Evolutionary conservation across 2,888 invertebrate species (phyloP).

Genomic region (Lasioglossum figueresi): DNA sequence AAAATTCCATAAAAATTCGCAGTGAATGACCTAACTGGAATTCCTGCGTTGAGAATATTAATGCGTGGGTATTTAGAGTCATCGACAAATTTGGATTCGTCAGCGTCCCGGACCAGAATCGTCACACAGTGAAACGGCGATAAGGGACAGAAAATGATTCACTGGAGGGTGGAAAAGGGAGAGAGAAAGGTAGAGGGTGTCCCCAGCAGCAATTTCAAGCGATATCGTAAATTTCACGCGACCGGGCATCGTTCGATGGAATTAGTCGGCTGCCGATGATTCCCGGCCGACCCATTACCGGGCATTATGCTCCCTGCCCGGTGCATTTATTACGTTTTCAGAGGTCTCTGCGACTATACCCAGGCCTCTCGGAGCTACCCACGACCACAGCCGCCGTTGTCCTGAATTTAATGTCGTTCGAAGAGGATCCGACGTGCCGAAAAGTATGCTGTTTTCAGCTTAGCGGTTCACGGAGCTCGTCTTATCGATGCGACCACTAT

Average conservation of each 20-base stretch:
- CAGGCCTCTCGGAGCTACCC: not conserved
- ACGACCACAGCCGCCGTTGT: not conserved
- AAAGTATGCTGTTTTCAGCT: conserved; percentile 2
- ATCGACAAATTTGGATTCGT: not conserved
- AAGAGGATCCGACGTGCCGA: not conserved
- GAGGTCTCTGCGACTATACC: conserved; percentile 2
- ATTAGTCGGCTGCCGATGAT: conserved; percentile 25
- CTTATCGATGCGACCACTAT: not conserved
- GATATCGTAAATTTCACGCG: conserved; percentile 34
- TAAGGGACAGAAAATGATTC: not conserved
- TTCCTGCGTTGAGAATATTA: not conserved
- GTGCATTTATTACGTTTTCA: conserved; percentile 18
- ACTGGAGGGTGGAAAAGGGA: not conserved
- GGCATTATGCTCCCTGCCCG: conserved; percentile 15
- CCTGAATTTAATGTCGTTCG: not conserved
- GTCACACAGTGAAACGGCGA: not conserved
- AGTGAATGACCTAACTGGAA: not conserved
- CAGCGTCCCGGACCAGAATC: not conserved
- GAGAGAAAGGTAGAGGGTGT: not conserved
- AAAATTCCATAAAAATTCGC: no score
- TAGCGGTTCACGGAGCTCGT: not conserved
- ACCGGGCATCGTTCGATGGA: conserved; percentile 13
- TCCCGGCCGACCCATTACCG: conserved; percentile 22
- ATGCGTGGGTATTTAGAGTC: not conserved
- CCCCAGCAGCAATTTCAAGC: conserved; percentile 22